Evolutionary conservation across 2,797 vertebrate species (phyloP), one percentile per base, ranked within the genome.

Genomic region (Poecilia velifera): DNA sequence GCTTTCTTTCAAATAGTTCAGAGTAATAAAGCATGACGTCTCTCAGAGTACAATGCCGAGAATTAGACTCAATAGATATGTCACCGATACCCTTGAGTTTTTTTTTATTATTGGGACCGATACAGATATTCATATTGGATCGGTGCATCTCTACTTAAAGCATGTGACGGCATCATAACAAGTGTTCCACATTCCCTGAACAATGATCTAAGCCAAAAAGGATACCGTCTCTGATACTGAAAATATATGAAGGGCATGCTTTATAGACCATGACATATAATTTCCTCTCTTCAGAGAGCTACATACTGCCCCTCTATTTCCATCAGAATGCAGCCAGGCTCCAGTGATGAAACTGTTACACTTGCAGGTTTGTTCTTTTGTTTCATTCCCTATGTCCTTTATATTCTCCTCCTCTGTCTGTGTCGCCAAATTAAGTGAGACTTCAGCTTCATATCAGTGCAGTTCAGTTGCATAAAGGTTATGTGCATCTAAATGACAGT

Each of bases 221-320:
- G 86, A 93, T 84, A 77, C 81, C 57, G 81, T 90, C 89, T 89
- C 81, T 75, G 81, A 90, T 89, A 90, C 84, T 75, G 77, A 89
- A 90, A 91, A 90, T 90, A 85, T 88, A 90, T 89, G 74, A 88
- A 89, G 89, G 77, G 70, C 46, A 73, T 76, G 85, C 76, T 93
- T 94, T 91, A 93, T 94, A 87, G 91, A 89, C 82, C 88, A 77
- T 93, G 93, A 90, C 93, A 92, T 89, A 91, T 92, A 59, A 91
- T 92, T 92, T 92, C 91, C 91, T 88, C 77, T 89, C 74, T 78
- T 88, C 75, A 84, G 84, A 90, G 73, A 55, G 73, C 90, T 88
- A 77, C 73, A 74, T 79, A 80, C 57, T 80, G 82, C 72, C 73
- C 87, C 89, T 85, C 79, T 70, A 84, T 88, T 92, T 90, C 91